Evolutionary conservation across 2,797 vertebrate species (phyloP), one percentile per base, ranked within the genome.

Genomic region (Eulemur albifrons): DNA sequence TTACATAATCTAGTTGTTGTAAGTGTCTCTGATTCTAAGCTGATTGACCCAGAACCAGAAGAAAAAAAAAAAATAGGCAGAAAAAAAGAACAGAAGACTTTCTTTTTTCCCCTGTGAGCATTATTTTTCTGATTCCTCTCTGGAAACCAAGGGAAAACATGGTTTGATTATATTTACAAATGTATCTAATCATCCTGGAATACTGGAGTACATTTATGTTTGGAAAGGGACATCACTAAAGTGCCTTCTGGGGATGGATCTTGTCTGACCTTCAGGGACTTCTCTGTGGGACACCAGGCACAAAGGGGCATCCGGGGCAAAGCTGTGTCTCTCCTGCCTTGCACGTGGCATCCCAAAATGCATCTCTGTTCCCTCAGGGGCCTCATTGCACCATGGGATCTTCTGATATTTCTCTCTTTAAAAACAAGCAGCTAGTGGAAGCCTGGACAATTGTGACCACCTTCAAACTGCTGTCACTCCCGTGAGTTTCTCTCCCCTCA

Each of bases 161-260:
- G 89, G 97, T 98, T 96, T 92, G 94, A 93, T 97, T 96, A 88
- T 94, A 96, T 97, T 98, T 97, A 86, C 94, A 90, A 86, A 93
- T 94, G 23, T n/a, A 94, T 93, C 91, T 93, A 87, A 97, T 96
- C 94, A 63, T 86, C 15, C n/a, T 87, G 91, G 94, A 97, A 97
- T 97, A 94, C 59, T 52, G 83, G 65, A 75, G 17, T 70, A 43
- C 21, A 52, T 84, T 92, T 87, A 25, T 77, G 80, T 63, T 90
- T 83, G 65, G 59, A 93, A 96, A 79, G 13, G 15, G 75, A 81
- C 43, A 65, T n/a, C 45, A 80, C 20, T 18, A 70, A 45, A 21
- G 17, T 92, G 48, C 65, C 38, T 84, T 88, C 48, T 73, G 67
- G 73, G 86, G 20, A 21, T 32, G 54, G 27, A 57, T 30, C 6